A percentile compares a stretch with the other conserved stretches of the same genome.
phyloP scores from a whole-genome alignment of 1,140 invertebrate species.

The Pemphigus obesinymphae region DNA sequence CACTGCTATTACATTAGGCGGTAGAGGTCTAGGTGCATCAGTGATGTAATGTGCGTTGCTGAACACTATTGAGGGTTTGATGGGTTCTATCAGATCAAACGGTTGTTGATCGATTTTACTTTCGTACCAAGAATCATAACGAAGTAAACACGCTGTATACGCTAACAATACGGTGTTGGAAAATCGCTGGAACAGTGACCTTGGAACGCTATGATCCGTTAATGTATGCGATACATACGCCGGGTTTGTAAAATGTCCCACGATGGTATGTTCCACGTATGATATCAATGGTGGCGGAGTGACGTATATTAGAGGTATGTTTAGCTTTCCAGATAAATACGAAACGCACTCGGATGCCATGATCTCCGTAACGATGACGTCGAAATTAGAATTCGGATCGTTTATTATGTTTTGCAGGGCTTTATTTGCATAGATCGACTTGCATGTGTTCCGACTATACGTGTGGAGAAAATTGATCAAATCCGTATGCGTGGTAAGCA shows the following conservation, averaged over 20 bases:
- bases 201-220: not conserved
- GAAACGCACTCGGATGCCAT: not conserved
- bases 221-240: not conserved
- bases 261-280: not conserved
- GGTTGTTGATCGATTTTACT: not conserved
- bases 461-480: not conserved
- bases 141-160: not conserved
- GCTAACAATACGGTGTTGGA: not conserved
- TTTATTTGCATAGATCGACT: not conserved
- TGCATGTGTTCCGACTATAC: not conserved
- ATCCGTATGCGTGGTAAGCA: not conserved
- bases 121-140: not conserved
- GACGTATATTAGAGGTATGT: not conserved
- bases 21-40: not conserved
- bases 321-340: not conserved
- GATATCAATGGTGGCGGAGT: not conserved
- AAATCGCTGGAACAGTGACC: not conserved
- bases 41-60: not conserved
- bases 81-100: not conserved
- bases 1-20: not conserved
- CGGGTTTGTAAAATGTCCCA: not conserved
- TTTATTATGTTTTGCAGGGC: not conserved
- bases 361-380: not conserved
- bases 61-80: not conserved
- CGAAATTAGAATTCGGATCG: not conserved